Percentiles rank a stretch among this genome's conserved stretches.
These are phyloP conservation scores for Xenops minutus DNA, from an alignment of 2,797 vertebrate genomes.

Conservation along the genomic window DNA sequence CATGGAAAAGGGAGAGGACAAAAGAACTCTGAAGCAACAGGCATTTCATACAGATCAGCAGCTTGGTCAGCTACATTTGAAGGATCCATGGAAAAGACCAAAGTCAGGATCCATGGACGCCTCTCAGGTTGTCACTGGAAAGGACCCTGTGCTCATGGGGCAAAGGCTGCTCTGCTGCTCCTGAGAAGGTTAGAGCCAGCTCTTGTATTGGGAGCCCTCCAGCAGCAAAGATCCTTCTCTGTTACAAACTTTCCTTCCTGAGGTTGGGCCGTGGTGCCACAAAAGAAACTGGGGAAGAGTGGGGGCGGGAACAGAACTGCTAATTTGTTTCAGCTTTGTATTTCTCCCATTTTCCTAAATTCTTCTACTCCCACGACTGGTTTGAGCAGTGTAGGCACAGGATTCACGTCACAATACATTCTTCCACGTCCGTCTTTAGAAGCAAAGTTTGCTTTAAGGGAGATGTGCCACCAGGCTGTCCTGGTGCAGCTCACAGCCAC, in stretches of 20 bases:
- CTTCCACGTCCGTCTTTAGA: neutral
- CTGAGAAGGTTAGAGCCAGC: neutral
- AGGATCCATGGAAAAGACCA: neutral
- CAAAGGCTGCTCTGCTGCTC: neutral
- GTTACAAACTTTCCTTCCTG: neutral
- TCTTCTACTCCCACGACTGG: neutral
- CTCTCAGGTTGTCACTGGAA: neutral
- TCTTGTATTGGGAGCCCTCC: neutral
- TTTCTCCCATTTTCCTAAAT: neutral
- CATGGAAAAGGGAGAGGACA: constrained; percentile 9
- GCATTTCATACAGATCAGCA: neutral
- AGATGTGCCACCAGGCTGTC: neutral
- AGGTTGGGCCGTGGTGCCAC: neutral
- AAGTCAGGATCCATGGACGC: neutral
- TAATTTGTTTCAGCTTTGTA: constrained; percentile 10
- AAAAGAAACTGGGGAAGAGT: neutral
- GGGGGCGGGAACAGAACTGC: neutral
- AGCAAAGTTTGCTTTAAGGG: neutral
- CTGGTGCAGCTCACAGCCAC: neutral
- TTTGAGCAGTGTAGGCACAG: neutral
- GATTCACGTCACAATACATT: neutral
- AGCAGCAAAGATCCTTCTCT: neutral
- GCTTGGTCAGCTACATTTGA: neutral
- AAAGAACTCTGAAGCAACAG: neutral
- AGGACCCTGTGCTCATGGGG: neutral